Evolutionary conservation across 2,113 vertebrate species (phyloP).

Genomic region (Bagarius yarrelli): DNA sequence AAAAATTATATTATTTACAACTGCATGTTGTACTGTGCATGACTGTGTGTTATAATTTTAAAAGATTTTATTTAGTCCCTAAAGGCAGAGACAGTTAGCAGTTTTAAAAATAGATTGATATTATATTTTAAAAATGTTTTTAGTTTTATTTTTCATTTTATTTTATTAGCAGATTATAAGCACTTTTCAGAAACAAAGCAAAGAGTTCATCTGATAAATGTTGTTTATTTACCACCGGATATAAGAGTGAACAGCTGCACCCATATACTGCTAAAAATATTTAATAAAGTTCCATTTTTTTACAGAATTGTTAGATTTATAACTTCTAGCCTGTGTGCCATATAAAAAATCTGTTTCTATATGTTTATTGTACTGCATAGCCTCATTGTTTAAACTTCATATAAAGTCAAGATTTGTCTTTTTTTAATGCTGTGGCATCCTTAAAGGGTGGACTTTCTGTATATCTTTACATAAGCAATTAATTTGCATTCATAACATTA

Average conservation of each 20-base stretch:
- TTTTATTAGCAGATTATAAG: too few relatives aligned
- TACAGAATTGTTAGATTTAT: not conserved
- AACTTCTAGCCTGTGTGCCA: not conserved
- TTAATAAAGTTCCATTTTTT: not conserved
- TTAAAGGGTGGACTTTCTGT: not conserved
- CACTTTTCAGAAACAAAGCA: not conserved
- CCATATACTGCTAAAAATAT: not conserved
- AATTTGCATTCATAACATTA: not conserved
- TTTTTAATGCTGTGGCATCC: not conserved
- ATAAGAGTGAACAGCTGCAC: not conserved
- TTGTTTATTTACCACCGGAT: not conserved
- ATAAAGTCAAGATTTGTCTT: not conserved
- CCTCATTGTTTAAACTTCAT: not conserved
- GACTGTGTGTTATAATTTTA: too few relatives aligned
- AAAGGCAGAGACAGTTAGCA: not conserved
- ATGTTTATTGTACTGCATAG: not conserved
- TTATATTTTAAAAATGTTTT: too few relatives aligned
- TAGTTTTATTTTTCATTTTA: too few relatives aligned
- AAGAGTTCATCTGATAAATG: not conserved
- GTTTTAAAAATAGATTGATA: too few relatives aligned
- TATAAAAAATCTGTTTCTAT: slow-evolving; percentile 6
- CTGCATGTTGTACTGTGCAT: too few relatives aligned
- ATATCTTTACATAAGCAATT: slow-evolving; percentile 8
- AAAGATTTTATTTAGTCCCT: not conserved
- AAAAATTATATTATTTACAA: not conserved